Percentiles rank a stretch among this genome's conserved stretches.
phyloP scores from a whole-genome alignment of 2,888 invertebrate genomes.

The Synanthedon formicaeformis region DNA sequence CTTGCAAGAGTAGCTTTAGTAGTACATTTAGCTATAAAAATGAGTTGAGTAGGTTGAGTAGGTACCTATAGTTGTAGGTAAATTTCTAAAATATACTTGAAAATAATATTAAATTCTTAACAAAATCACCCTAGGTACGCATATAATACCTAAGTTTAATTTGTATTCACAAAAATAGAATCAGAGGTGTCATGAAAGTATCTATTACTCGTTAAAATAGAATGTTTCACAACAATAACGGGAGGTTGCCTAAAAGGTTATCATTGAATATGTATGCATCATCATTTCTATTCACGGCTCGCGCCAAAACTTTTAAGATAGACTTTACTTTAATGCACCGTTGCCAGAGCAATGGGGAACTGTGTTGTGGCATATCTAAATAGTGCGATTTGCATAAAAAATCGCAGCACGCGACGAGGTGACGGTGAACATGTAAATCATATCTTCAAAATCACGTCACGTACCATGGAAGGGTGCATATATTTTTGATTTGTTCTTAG shows the following conservation, averaged over 20 bases:
- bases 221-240: background rate
- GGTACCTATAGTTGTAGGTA: too few relatives aligned
- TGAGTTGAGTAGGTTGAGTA: too few relatives aligned
- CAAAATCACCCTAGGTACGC: too few relatives aligned
- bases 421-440: constrained; percentile 55
- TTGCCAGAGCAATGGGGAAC: constrained; percentile 34
- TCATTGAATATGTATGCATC: background rate
- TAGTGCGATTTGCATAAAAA: constrained; percentile 68
- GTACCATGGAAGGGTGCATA: constrained; percentile 66
- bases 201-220: too few relatives aligned
- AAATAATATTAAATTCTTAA: too few relatives aligned
- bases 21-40: too few relatives aligned
- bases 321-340: constrained; percentile 31
- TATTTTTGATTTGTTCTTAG: constrained; percentile 68
- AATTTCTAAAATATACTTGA: too few relatives aligned
- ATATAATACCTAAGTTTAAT: too few relatives aligned
- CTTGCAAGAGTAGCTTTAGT: too few relatives aligned
- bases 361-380: constrained; percentile 59
- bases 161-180: too few relatives aligned
- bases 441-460: constrained; percentile 53
- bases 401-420: constrained; percentile 60
- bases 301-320: constrained; percentile 31
- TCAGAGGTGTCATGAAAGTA: too few relatives aligned
- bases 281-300: constrained; percentile 16
- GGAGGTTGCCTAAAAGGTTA: background rate